Evolutionary conservation across 2,888 invertebrate genomes (phyloP), one percentile per base, ranked within the genome.

Genomic region (Peribatodes rhomboidaria): DNA sequence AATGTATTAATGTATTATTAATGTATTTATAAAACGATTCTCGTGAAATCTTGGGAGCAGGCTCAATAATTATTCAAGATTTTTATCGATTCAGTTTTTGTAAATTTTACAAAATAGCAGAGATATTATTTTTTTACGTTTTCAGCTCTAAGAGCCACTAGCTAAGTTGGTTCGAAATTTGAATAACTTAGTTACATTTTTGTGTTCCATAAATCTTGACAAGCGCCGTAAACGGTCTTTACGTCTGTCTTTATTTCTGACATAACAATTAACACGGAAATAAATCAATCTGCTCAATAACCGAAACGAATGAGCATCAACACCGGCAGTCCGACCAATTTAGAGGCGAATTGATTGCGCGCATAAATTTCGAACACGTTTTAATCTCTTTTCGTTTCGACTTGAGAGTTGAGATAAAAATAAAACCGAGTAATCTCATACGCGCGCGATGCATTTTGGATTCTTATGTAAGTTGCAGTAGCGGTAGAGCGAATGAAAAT

Each of bases 281-380:
- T 65, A 65, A 67, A 62, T 56, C 67, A 57, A 56, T 61, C 55
- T 39, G 49, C 27, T 10, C 50, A 65, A 64, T 59, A 64, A 42
- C 41, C 20, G 57, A 22, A 58, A 66, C 22, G 33, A 64, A 67
- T 56, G 57, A 42, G 62, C 60, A 66, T 64, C 59, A 64, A 49
- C 52, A 72, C 68, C 75, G 56, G 59, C 72, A 73, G 79, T 80
- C 76, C 72, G 77, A 79, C 78, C 76, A 82, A 84, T 81, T 83
- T 82, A 81, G 78, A 77, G 9, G 61, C 35, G 64, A 82, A 85
- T 81, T 78, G 79, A 82, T 82, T 72, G 76, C 80, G 6, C 56
- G 65, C 77, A 80, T 83, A 78, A 80, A 83, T 82, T 75, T 50
- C 59, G 63, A 69, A 60, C 54, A 54, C 68, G 72, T 79, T 78